Percentiles rank a stretch among this genome's conserved stretches.
These are phyloP conservation scores for Alloplasta piceator DNA, from an alignment of 2,888 invertebrate genomes.

Conservation along the genomic window DNA sequence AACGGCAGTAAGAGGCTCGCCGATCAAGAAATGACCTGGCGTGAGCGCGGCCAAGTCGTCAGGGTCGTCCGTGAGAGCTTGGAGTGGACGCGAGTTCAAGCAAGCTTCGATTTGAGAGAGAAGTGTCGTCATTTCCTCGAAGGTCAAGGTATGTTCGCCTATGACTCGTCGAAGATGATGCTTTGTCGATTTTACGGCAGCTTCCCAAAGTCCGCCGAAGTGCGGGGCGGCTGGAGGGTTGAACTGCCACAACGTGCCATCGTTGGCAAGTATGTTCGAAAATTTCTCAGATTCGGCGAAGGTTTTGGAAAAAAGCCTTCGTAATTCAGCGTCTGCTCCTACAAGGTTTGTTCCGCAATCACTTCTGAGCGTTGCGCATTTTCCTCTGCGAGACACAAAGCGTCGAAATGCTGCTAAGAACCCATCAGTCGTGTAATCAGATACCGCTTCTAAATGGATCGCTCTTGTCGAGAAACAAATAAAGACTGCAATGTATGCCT, in stretches of 20 bases:
- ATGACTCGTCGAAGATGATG: too few species aligned
- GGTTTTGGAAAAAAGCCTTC: too few species aligned
- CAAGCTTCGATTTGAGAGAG: constrained; percentile 69
- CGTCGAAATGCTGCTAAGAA: constrained; percentile 65
- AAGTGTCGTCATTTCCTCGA: constrained; percentile 70
- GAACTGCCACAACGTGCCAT: too few species aligned
- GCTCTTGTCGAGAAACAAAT: constrained; percentile 67
- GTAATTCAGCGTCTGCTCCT: too few species aligned
- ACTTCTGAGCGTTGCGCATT: constrained; percentile 46
- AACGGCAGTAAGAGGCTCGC: constrained; percentile 16
- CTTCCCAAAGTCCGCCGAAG: too few species aligned
- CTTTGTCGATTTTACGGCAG: too few species aligned
- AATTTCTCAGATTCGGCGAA: too few species aligned
- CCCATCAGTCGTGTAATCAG: constrained; percentile 60
- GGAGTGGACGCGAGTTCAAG: constrained; percentile 70
- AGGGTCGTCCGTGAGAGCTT: constrained; percentile 62
- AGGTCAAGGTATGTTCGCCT: constrained; percentile 64
- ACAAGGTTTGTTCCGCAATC: constrained; percentile 70
- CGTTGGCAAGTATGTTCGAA: too few species aligned
- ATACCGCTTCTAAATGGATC: constrained; percentile 64
- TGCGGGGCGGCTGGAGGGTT: too few species aligned
- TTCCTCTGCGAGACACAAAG: constrained; percentile 65
- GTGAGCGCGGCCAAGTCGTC: constrained; percentile 26
- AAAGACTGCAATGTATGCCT: constrained; percentile 54
- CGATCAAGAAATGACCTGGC: constrained; percentile 29